phyloP scores from a whole-genome alignment of 2,797 vertebrate species.

The Catharus ustulatus region DNA sequence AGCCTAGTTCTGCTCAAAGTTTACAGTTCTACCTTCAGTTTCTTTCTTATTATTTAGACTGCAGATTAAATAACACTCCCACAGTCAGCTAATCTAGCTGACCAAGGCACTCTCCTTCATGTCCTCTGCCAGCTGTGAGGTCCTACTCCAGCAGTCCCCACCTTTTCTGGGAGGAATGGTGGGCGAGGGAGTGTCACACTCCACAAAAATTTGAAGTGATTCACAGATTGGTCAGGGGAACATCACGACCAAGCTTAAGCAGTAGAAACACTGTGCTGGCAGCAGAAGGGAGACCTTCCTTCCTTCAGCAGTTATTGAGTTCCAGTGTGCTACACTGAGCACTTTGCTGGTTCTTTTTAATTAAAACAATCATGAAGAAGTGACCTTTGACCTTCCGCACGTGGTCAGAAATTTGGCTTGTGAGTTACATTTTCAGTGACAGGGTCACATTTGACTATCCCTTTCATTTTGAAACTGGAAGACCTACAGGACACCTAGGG shows the following conservation, averaged over 20 bases:
- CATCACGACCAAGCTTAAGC: neutral
- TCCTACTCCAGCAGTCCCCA: neutral
- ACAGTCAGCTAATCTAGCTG: neutral
- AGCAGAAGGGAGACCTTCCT: neutral
- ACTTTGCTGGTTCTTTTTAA: neutral
- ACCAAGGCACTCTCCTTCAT: neutral
- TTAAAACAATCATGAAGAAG: neutral
- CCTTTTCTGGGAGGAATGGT: neutral
- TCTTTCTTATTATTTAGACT: neutral
- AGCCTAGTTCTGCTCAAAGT: neutral
- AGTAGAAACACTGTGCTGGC: neutral
- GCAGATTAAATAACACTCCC: neutral
- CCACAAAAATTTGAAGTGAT: neutral
- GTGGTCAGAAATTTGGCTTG: neutral
- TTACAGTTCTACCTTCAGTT: neutral
- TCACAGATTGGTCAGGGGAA: neutral
- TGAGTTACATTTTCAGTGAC: neutral
- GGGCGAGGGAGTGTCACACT: fast-evolving
- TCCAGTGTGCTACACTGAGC: neutral
- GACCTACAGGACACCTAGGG: neutral
- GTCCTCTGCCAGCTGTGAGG: neutral
- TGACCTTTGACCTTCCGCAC: neutral
- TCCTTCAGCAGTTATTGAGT: neutral
- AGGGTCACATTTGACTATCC: neutral
- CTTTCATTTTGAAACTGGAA: neutral